phyloP scores from a whole-genome alignment of 2,113 vertebrate species.

The Thomomys bottae region DNA sequence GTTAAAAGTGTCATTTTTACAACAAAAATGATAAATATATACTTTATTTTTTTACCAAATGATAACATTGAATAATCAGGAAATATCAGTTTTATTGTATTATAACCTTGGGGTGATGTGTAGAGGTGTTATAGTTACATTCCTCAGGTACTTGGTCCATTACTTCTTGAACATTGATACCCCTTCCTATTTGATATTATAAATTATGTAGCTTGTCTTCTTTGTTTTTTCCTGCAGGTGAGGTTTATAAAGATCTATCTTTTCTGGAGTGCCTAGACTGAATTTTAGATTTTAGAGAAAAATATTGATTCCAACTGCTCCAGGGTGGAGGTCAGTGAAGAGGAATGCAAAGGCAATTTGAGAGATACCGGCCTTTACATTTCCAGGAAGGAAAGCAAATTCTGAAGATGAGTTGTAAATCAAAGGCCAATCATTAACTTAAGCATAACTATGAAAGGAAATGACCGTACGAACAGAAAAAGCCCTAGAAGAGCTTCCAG shows the following conservation, averaged over 20 bases:
- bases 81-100: too few relatives aligned
- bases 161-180: too few relatives aligned
- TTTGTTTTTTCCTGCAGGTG: neutral
- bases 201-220: neutral
- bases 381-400: neutral
- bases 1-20: too few relatives aligned
- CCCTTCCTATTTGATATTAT: too few relatives aligned
- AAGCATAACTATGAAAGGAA: neutral
- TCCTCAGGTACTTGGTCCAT: too few relatives aligned
- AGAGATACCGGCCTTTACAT: accelerated
- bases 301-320: neutral
- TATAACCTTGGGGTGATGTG: too few relatives aligned
- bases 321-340: neutral
- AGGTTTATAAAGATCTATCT: neutral
- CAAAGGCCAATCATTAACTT: neutral
- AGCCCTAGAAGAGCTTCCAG: neutral
- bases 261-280: neutral
- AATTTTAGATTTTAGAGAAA: too few relatives aligned
- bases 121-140: too few relatives aligned
- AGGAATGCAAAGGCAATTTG: neutral
- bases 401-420: neutral
- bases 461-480: neutral
- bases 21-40: too few relatives aligned
- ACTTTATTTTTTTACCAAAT: neutral
- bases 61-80: neutral